These are phyloP conservation scores for Delphinapterus leucas DNA, from an alignment of 2,113 vertebrate species.

Conservation along the genomic window DNA sequence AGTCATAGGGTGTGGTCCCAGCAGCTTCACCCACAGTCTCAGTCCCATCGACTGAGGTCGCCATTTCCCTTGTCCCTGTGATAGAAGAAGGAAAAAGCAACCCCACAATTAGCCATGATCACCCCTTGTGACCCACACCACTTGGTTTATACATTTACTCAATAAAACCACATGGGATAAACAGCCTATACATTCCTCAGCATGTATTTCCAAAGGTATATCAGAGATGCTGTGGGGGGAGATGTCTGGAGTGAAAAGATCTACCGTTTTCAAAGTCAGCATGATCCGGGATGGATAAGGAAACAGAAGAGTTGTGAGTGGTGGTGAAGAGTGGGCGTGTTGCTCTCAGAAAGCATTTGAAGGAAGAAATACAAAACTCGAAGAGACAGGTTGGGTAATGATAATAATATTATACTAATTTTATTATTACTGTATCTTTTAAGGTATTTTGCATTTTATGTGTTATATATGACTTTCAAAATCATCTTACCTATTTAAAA, in stretches of 20 bases:
- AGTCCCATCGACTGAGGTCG: accelerated
- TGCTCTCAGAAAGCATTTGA: not conserved
- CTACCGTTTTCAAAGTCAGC: not conserved
- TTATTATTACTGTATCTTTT: not conserved
- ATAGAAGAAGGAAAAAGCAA: not conserved
- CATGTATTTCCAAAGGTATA: not conserved
- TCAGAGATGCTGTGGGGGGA: not conserved
- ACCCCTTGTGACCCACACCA: not conserved
- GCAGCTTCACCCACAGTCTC: not conserved
- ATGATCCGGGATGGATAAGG: not conserved
- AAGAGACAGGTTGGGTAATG: not conserved
- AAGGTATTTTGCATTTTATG: not conserved
- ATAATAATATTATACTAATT: not conserved
- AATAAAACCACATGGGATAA: not conserved
- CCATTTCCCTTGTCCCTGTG: slow-evolving; percentile 23
- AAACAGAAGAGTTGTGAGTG: not conserved
- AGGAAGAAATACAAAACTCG: not conserved
- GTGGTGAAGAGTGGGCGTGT: not conserved
- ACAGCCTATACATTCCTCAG: not conserved
- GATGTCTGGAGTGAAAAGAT: not conserved
- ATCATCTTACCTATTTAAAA: not conserved
- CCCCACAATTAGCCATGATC: not conserved
- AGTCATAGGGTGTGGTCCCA: slow-evolving; percentile 56
- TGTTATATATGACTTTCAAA: slow-evolving; percentile 5
- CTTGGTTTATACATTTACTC: not conserved